Conservation (phyloP, 1,140 invertebrate species). For the Schlechtendalia chinensis region DNA sequence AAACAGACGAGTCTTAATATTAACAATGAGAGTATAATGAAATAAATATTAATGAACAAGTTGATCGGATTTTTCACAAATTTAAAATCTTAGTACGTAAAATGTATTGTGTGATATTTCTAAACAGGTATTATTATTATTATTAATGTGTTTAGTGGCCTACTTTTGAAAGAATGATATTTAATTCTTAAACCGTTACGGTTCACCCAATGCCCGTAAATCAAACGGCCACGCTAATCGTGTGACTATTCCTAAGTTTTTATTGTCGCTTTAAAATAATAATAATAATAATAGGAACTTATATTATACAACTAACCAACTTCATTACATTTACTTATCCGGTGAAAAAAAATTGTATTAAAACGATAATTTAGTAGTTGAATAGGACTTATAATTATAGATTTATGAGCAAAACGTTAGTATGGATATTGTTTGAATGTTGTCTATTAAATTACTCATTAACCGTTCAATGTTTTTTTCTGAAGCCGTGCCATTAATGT, state of each 20-base stretch:
- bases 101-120: no score
- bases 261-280: neutral
- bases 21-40: no score
- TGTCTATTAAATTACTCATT: no score
- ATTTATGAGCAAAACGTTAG: neutral
- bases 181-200: neutral
- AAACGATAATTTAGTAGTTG: neutral
- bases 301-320: neutral
- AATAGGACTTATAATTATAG: no score
- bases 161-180: neutral
- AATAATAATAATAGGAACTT: neutral
- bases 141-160: neutral
- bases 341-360: neutral
- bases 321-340: neutral
- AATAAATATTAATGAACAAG: no score
- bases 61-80: no score
- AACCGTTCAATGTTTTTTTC: no score
- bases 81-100: no score
- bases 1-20: no score
- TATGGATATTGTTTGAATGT: no score
- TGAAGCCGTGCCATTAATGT: no score
- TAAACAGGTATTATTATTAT: no score
- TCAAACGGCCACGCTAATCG: neutral
- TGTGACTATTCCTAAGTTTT: neutral
- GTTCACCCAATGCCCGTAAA: neutral